These are phyloP conservation scores for Portunus trituberculatus DNA, from an alignment of 1,140 invertebrate species.

Conservation along the genomic window DNA sequence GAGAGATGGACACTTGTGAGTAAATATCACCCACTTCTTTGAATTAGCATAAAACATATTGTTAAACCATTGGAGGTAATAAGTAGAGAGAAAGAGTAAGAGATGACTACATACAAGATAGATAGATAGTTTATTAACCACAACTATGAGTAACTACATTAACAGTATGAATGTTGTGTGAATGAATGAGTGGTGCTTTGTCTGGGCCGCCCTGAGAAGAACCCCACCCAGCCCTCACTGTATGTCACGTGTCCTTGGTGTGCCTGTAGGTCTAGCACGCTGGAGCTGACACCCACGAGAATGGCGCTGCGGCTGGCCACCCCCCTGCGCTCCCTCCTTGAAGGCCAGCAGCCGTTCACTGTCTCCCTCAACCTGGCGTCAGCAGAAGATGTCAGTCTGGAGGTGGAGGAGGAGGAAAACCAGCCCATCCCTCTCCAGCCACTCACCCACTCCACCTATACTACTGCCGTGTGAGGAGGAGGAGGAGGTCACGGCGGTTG, in stretches of 20 bases:
- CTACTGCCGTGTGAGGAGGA: slow-evolving; percentile 65
- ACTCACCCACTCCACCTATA: slow-evolving; percentile 72
- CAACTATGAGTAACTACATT: no score
- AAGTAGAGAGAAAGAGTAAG: no score
- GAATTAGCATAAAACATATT: no score
- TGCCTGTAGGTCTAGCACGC: slow-evolving; percentile 59
- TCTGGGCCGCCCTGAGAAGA: background rate
- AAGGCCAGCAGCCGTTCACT: slow-evolving; percentile 77
- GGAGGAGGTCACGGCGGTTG: background rate
- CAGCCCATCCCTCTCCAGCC: slow-evolving; percentile 68
- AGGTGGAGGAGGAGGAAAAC: slow-evolving; percentile 67
- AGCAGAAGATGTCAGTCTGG: slow-evolving; percentile 74
- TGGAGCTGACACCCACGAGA: slow-evolving; percentile 70
- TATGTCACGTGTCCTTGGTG: background rate
- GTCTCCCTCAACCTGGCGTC: slow-evolving; percentile 76
- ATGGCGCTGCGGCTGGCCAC: slow-evolving; percentile 72
- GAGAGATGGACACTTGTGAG: no score
- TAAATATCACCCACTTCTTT: no score
- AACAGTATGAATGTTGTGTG: no score
- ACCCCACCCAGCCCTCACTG: background rate
- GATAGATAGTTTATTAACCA: no score
- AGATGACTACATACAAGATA: no score
- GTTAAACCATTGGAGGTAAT: no score
- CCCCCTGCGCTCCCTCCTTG: slow-evolving; percentile 73
- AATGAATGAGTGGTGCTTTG: no score